Evolutionary conservation across 2,888 invertebrate genomes (phyloP).

Genomic region (Automeris io): DNA sequence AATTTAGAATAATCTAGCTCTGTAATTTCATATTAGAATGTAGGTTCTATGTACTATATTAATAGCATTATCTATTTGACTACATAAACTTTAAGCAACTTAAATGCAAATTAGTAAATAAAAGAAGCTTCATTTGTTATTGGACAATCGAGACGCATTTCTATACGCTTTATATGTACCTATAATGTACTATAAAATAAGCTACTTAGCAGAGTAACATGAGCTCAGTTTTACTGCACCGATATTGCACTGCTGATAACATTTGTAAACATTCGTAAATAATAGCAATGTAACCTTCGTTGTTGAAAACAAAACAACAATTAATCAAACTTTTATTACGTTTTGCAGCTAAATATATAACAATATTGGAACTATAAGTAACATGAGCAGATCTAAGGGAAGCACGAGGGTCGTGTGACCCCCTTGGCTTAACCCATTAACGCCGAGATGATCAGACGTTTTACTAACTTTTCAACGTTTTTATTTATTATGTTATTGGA

Average conservation of each 20-base stretch:
- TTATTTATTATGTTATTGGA: too few relatives aligned
- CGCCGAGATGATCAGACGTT: too few relatives aligned
- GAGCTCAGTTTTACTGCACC: constrained; percentile 12
- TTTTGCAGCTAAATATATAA: too few relatives aligned
- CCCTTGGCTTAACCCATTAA: too few relatives aligned
- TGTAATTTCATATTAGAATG: neutral
- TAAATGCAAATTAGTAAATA: neutral
- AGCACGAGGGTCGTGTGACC: too few relatives aligned
- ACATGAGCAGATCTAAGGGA: too few relatives aligned
- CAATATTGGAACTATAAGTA: too few relatives aligned
- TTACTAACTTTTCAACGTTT: too few relatives aligned
- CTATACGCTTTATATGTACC: neutral
- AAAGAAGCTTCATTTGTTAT: neutral
- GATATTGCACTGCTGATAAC: constrained; percentile 34
- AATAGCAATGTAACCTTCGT: constrained; percentile 41
- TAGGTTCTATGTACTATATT: neutral
- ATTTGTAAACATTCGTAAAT: constrained; percentile 31
- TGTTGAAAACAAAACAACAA: constrained; percentile 15
- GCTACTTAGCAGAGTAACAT: too few relatives aligned
- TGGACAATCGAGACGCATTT: neutral
- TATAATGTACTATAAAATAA: constrained; percentile 7
- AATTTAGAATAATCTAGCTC: neutral
- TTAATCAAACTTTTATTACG: too few relatives aligned
- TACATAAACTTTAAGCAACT: neutral
- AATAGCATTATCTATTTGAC: neutral